Base-by-base conservation (phyloP, 2,888 invertebrate species). In the Ligdia adustata region DNA sequence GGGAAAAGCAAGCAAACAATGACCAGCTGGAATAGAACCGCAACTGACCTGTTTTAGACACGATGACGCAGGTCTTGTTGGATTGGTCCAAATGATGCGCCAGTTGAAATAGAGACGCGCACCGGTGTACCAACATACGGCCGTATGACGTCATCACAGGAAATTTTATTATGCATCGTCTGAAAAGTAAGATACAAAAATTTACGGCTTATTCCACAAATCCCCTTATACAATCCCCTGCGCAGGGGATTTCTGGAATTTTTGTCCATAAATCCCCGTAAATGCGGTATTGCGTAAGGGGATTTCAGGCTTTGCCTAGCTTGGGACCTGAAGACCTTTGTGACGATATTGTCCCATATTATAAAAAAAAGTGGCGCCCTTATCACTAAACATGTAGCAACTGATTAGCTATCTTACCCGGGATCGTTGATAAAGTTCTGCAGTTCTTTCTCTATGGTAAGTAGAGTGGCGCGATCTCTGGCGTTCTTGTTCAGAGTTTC, bases 81-180 rank as follows among this genome's bases (percentile, higher is more conserved):
- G 93, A 92, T 53, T 94, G 93, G 85, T 98, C 98, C 12, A 98
- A 94, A 72, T 97, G 97, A 80, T 99, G 98, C 42, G 97, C 96
- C 92, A 99, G 94, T 43, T 98, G 97, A 87, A 98, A 98, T 73
- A 96, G 96, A 9, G 97, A 95, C 0, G 98, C 97, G 51, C 97
- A 96, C 18, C 98, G 94, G 79, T 99, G 99, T 1, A 98, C 97
- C 64, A 99, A 85, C 98, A 99, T 98, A 16, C 99, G 93, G 56
- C 98, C 97, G 91, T 99, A 99, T 40, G 98, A 98, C 50, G 97
- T 96, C 95, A 98, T 97, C 75, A 95, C 95, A 9, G 96, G 96
- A 86, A 98, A 98, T 67, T 95, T 95, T 66, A 95, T 94, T 72
- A 94, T 93, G 66, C 93, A 92, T 57, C 93, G 93, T n/a, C 95